A percentile compares a stretch with the other conserved stretches of the same genome.
Conservation (phyloP, 2,113 vertebrate species). For the Nibea albiflora region DNA sequence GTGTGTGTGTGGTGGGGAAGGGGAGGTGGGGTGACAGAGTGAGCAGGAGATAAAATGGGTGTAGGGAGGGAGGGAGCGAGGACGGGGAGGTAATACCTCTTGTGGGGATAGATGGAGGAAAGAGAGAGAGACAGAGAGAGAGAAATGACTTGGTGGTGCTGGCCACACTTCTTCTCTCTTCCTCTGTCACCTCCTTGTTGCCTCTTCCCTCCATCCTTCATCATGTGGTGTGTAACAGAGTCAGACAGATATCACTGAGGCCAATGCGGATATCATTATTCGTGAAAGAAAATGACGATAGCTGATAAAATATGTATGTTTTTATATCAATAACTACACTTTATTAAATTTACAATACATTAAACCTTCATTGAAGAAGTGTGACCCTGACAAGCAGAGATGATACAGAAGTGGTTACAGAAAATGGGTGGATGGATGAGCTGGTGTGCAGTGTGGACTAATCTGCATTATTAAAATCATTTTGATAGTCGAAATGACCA, state of each 20-base stretch:
- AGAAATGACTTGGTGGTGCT: slow-evolving; percentile 51
- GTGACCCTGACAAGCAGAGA: no score
- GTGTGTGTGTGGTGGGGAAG: slow-evolving; percentile 20
- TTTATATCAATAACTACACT: no score
- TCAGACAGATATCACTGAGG: not conserved
- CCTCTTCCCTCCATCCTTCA: slow-evolving; percentile 1
- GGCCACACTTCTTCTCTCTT: slow-evolving; percentile 25
- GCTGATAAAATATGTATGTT: not conserved
- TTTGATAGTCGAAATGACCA: no score
- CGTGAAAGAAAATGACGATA: no score
- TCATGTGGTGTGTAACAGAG: not conserved
- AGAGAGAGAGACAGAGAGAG: slow-evolving; percentile 48
- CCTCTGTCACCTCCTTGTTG: not conserved
- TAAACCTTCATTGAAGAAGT: no score
- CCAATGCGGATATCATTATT: not conserved
- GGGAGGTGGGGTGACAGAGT: slow-evolving; percentile 14
- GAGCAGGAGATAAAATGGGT: slow-evolving; percentile 50
- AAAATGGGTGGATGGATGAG: no score
- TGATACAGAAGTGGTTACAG: no score
- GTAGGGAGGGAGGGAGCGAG: slow-evolving; percentile 27
- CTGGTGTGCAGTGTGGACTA: no score
- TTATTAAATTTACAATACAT: not conserved
- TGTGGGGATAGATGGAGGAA: slow-evolving; percentile 66
- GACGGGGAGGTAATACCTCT: slow-evolving; percentile 75
- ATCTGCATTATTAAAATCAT: no score